Evolutionary conservation across 2,797 vertebrate genomes (phyloP), one percentile per base, ranked within the genome.

Genomic region (Notamacropus eugenii): DNA sequence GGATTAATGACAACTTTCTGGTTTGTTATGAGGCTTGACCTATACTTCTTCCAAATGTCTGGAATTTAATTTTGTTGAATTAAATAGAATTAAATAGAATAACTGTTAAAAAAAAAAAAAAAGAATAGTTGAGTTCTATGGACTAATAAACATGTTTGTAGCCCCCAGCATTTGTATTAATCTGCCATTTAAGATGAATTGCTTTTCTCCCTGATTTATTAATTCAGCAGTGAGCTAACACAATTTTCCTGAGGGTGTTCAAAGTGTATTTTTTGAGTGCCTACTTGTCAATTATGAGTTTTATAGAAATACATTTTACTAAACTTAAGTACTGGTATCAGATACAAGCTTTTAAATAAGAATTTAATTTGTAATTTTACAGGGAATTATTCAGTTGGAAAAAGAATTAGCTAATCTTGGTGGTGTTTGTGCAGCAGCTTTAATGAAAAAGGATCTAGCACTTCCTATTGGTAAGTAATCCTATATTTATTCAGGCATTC

Each of bases 401-500:
- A 99, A 99, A 98, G 99, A 99, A 97, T 96, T 99, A 97, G 99
- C 99, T 29, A 99, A 99, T 98, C 98, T 99, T 92, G 99, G 99
- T 97, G 99, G 99, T 90, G 99, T 99, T 62, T 99, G 99, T 98
- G 99, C 99, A 92, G 99, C 99, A 92, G 99, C 99, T 95, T 99
- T 99, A 95, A 99, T 99, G 99, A 99, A 99, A 98, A 99, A 99
- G 98, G 99, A 99, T 96, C 98, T 99, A 96, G 99, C 99, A 0
- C 99, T 99, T 97, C 99, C 99, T 54, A 99, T 99, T 98, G 99
- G 99, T 99, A 99, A 98, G 98, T 82, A 82, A 82, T 82, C 19
- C 22, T 82, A 27, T 82, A n/a, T 67, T 67, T 67, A 46, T 46
- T 82, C 9, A 46, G 40, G 9, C 22, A 94, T 95, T 93, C 91